Evolutionary conservation across 2,888 invertebrate genomes (phyloP), one percentile per base, ranked within the genome.

Genomic region (Mimumesa dahlbomi): DNA sequence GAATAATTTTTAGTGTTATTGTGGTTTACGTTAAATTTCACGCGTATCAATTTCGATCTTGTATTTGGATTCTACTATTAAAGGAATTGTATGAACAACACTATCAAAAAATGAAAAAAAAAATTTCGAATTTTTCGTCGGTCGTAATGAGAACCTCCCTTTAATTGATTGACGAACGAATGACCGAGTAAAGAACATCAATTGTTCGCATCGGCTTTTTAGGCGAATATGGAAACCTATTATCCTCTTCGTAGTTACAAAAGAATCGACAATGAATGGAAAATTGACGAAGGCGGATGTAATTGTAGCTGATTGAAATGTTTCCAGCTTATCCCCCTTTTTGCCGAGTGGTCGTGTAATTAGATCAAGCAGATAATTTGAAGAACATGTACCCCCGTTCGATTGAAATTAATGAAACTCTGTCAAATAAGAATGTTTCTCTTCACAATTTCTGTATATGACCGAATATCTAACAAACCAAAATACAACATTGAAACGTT

Each of bases 171-270:
- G 14, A 43, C 7, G 14, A 29, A 5, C n/a, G 34, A 54, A 31
- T 7, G 21, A 1, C 11, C 25, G 1, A 11, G 19, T 7, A 25
- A 53, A 14, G 14, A n/a, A 29, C 22, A 29, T 22, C 19, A 1
- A 42, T 34, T 14, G 34, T 36, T 29, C n/a, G 21, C n/a, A n/a
- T 13, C 25, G 16, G 25, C 11, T 29, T 54, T 54, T 29, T n/a
- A 36, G 25, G 16, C 40, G 40, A 61, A 65, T 61, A 31, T 62
- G 14, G 62, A 34, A 42, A 48, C 31, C 34, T 34, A 62, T 49
- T 63, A 19, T 25, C 21, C 13, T 7, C 13, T 5, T 14, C 29
- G 49, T 14, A 16, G 19, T 34, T n/a, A 54, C 53, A 63, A 54
- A 66, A 66, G 64, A 19, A 43, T 36, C 36, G 21, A 29, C 48